These are phyloP conservation scores for Peucedramus taeniatus DNA, from an alignment of 2,113 vertebrate genomes.

Conservation along the genomic window DNA sequence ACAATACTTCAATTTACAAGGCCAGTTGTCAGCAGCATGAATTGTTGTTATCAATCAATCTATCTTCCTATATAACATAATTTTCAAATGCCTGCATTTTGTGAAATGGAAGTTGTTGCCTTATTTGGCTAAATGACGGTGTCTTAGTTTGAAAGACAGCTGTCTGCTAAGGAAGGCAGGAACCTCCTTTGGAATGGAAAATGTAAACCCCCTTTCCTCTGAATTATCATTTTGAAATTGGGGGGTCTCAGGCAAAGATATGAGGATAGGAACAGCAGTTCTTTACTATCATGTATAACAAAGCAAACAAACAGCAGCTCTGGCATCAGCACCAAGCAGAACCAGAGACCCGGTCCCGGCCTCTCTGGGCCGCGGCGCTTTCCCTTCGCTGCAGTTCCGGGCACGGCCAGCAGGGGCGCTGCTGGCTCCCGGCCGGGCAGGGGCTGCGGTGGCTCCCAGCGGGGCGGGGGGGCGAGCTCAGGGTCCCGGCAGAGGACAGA, in stretches of 20 bases:
- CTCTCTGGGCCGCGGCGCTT: too few relatives aligned
- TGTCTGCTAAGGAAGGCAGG: background rate
- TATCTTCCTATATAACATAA: background rate
- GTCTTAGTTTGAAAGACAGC: background rate
- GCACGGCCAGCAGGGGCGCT: background rate
- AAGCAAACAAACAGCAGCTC: background rate
- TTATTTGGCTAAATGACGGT: background rate
- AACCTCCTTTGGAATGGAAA: background rate
- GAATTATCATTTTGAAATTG: background rate
- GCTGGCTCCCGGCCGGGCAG: too few relatives aligned
- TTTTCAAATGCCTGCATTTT: background rate
- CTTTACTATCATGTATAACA: too few relatives aligned
- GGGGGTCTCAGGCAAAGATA: background rate
- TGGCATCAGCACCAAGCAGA: too few relatives aligned
- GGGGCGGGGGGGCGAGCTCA: too few relatives aligned
- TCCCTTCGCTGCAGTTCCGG: background rate
- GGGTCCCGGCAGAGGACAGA: too few relatives aligned
- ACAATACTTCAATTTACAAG: background rate
- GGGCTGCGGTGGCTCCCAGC: too few relatives aligned
- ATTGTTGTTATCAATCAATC: background rate
- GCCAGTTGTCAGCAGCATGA: background rate
- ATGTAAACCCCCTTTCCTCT: background rate
- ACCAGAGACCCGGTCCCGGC: too few relatives aligned
- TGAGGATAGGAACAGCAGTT: background rate
- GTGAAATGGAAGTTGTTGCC: background rate